Percentiles rank a stretch among this genome's conserved stretches.
Evolutionary conservation across 2,888 invertebrate genomes (phyloP).

Genomic region (Terebella lapidaria): DNA sequence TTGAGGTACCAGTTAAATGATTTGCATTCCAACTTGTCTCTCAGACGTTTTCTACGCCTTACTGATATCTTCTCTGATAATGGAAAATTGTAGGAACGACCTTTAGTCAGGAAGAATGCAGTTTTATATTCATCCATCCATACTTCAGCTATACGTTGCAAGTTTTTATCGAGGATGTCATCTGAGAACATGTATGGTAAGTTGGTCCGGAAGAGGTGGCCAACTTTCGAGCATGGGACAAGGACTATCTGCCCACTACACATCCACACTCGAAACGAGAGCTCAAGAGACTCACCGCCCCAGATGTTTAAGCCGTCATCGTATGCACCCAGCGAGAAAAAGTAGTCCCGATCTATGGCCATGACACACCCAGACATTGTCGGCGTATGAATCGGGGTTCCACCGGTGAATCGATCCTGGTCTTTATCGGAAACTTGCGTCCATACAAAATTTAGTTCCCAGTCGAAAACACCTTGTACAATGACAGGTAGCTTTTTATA

Average conservation of each 20-base stretch:
- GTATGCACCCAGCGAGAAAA: constrained; percentile 17
- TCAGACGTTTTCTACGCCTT: background rate
- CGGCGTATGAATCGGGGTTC: constrained; percentile 13
- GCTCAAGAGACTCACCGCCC: constrained; percentile 26
- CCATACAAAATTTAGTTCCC: constrained; percentile 26
- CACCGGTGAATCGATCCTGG: background rate
- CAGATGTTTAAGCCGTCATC: constrained; percentile 23
- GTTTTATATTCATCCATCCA: constrained; percentile 63
- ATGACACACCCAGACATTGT: constrained; percentile 23
- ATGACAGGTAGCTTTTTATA: constrained; percentile 17
- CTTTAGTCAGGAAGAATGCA: constrained; percentile 69
- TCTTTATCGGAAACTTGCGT: constrained; percentile 1
- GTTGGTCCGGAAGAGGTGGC: constrained; percentile 92
- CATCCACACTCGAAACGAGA: constrained; percentile 77
- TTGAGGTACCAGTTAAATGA: background rate
- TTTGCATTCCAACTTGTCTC: background rate
- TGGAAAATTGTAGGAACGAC: background rate
- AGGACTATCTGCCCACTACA: constrained; percentile 94
- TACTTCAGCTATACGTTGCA: constrained; percentile 84
- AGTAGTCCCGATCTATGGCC: constrained; percentile 16
- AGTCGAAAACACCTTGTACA: constrained; percentile 25
- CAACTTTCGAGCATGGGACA: constrained; percentile 93
- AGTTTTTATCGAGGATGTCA: constrained; percentile 81
- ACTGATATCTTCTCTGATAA: background rate
- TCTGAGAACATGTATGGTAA: constrained; percentile 94